phyloP scores from a whole-genome alignment of 2,113 vertebrate genomes.

The Elanus axillaris region DNA sequence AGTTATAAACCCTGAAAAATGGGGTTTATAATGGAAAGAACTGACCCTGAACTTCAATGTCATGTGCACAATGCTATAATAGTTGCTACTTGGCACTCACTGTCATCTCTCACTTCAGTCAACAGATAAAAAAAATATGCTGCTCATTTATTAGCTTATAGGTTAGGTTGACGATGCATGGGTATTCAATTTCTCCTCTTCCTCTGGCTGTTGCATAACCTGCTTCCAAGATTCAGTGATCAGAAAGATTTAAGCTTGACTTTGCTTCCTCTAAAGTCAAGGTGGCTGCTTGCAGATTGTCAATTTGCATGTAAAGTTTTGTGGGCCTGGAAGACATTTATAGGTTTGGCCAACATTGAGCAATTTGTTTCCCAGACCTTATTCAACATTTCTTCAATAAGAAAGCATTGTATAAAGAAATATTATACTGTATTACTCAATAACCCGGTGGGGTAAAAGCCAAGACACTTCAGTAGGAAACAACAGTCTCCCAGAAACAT shows the following conservation, averaged over 20 bases:
- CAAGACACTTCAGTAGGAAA: not conserved
- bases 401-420: not conserved
- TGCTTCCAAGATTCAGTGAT: not conserved
- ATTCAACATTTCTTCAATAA: not conserved
- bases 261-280: not conserved
- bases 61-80: constrained; percentile 4
- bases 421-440: not conserved
- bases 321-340: not conserved
- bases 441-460: not conserved
- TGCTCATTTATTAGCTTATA: constrained; percentile 1
- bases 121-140: not conserved
- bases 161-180: not conserved
- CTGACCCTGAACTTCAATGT: constrained; percentile 52
- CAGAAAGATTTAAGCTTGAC: not conserved
- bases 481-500: not conserved
- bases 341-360: not conserved
- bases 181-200: not conserved
- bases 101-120: constrained; percentile 20
- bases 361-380: not conserved
- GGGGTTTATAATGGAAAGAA: constrained; percentile 39
- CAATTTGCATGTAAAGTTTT: not conserved
- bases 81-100: not conserved
- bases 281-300: not conserved
- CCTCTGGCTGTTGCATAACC: not conserved
- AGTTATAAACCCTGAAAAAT: constrained; percentile 44